Conservation (phyloP, 1,140 invertebrate species). For the Cephus cinctus region DNA sequence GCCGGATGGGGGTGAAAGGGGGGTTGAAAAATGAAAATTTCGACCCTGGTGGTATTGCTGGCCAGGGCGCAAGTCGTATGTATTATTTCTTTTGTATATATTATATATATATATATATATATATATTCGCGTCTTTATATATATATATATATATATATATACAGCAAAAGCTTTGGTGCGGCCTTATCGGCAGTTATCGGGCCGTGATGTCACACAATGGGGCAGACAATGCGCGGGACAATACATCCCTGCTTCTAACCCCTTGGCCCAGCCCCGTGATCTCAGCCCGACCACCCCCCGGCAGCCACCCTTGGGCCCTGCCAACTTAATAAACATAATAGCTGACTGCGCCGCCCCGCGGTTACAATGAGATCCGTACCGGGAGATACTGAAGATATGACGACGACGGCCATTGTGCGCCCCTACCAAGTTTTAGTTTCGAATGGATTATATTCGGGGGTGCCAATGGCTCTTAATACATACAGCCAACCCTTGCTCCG, state of each 20-base stretch:
- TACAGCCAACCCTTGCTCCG: too few relatives aligned
- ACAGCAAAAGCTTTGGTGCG: constrained; percentile 39
- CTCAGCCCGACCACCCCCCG: constrained; percentile 11
- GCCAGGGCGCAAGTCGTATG: too few relatives aligned
- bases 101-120: too few relatives aligned
- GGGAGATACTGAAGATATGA: constrained; percentile 48
- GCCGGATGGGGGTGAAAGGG: too few relatives aligned
- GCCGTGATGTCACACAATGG: constrained; percentile 57
- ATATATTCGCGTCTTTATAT: too few relatives aligned
- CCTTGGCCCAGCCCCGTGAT: constrained; percentile 28
- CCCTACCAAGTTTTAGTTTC: constrained; percentile 43
- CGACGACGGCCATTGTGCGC: constrained; percentile 28
- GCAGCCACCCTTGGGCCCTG: constrained; percentile 24
- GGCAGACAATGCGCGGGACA: constrained; percentile 55
- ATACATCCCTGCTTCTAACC: constrained; percentile 50
- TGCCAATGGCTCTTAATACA: too few relatives aligned
- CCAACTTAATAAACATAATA: constrained; percentile 59
- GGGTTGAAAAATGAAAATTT: too few relatives aligned
- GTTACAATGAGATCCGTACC: constrained; percentile 49
- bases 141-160: constrained; percentile 27
- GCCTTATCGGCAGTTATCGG: constrained; percentile 58
- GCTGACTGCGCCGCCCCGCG: constrained; percentile 46
- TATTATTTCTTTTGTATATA: too few relatives aligned
- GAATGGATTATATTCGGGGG: constrained; percentile 40
- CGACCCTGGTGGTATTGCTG: too few relatives aligned